Percentiles rank a stretch among this genome's conserved stretches.
Evolutionary conservation across 2,888 invertebrate species (phyloP).

Genomic region (Crepidodera aurea): DNA sequence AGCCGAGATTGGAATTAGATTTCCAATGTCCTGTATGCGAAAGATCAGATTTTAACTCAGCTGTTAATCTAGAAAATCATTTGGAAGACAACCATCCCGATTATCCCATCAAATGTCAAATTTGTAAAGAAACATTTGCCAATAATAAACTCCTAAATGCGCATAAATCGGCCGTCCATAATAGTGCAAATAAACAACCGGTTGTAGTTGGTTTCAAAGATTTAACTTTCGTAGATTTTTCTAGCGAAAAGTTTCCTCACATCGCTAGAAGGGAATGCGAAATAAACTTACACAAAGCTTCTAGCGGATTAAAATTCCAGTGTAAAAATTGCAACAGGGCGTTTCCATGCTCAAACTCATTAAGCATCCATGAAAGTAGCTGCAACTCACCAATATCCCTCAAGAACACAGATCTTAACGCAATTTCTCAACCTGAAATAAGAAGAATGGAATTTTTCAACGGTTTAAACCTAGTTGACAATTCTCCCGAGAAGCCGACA

Average conservation of each 20-base stretch:
- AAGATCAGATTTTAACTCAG: slow-evolving; percentile 68
- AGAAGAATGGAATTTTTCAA: slow-evolving; percentile 83
- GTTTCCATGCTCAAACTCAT: slow-evolving; percentile 74
- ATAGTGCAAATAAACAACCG: slow-evolving; percentile 56
- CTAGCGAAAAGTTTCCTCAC: slow-evolving; percentile 79
- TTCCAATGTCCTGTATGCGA: slow-evolving; percentile 71
- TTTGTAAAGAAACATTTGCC: slow-evolving; percentile 78
- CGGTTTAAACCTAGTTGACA: slow-evolving; percentile 78
- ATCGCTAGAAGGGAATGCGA: slow-evolving; percentile 80
- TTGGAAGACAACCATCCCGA: slow-evolving; percentile 73
- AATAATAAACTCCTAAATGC: slow-evolving; percentile 76
- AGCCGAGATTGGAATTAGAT: slow-evolving; percentile 46
- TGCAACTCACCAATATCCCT: slow-evolving; percentile 55
- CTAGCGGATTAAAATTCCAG: slow-evolving; percentile 68
- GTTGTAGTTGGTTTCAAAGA: slow-evolving; percentile 74
- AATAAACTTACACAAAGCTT: slow-evolving; percentile 69
- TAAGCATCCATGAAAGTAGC: slow-evolving; percentile 72
- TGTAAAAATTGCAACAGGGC: slow-evolving; percentile 75
- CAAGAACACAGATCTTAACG: slow-evolving; percentile 54
- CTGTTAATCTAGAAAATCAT: slow-evolving; percentile 70
- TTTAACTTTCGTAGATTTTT: slow-evolving; percentile 80
- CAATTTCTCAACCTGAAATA: slow-evolving; percentile 66
- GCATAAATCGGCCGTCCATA: slow-evolving; percentile 73
- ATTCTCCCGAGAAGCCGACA: slow-evolving; percentile 62
- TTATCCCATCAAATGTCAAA: slow-evolving; percentile 71